phyloP scores from a whole-genome alignment of 2,888 invertebrate species.

The Deroplatys truncata region DNA sequence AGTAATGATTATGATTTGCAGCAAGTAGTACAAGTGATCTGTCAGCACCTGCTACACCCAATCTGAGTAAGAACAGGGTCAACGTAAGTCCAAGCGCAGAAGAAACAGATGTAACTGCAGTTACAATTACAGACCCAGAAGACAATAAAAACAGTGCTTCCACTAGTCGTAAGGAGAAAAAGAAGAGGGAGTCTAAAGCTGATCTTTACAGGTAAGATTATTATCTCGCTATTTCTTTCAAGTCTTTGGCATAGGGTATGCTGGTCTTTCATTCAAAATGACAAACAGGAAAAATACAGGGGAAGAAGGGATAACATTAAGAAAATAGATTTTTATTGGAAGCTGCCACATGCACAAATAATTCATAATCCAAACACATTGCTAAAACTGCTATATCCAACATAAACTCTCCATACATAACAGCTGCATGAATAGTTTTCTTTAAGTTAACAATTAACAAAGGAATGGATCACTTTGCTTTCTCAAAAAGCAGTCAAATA shows the following conservation, averaged over 20 bases:
- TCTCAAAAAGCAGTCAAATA: too few species aligned
- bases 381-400: too few species aligned
- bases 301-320: too few species aligned
- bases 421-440: too few species aligned
- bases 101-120: slow-evolving; percentile 35
- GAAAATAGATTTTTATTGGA: too few species aligned
- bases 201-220: slow-evolving; percentile 25
- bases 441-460: too few species aligned
- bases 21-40: slow-evolving; percentile 76
- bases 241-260: not conserved
- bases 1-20: slow-evolving; percentile 38
- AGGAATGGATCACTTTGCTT: too few species aligned
- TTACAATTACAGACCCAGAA: slow-evolving; percentile 31
- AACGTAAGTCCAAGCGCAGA: slow-evolving; percentile 48
- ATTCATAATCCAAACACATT: too few species aligned
- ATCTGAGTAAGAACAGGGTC: slow-evolving; percentile 47
- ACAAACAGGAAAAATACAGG: too few species aligned
- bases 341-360: too few species aligned
- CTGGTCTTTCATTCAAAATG: too few species aligned
- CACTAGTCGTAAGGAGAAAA: slow-evolving; percentile 36
- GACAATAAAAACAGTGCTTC: slow-evolving; percentile 31
- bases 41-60: slow-evolving; percentile 62
- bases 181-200: slow-evolving; percentile 39
- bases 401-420: too few species aligned
- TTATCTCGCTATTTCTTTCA: not conserved